Conservation (phyloP, 2,888 invertebrate genomes). For the Entomobrya proxima region DNA sequence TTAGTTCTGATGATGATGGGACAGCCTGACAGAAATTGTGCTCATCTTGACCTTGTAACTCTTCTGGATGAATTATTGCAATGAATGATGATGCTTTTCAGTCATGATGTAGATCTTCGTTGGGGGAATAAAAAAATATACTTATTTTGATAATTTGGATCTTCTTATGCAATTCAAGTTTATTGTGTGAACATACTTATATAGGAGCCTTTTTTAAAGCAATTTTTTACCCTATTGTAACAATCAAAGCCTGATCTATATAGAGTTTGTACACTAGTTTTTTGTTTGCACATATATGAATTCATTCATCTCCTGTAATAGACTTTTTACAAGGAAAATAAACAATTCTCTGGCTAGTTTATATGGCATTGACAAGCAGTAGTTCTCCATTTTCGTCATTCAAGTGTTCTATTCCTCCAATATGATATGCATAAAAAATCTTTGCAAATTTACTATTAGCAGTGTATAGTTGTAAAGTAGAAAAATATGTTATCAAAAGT, state of each 20-base stretch:
- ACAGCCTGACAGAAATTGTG: constrained; percentile 58
- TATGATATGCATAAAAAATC: constrained; percentile 13
- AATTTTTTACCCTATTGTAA: constrained; percentile 21
- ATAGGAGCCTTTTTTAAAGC: background rate
- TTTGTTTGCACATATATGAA: background rate
- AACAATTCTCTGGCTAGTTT: constrained; percentile 40
- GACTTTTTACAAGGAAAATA: constrained; percentile 42
- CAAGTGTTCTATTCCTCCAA: constrained; percentile 47
- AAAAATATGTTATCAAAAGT: constrained; percentile 29
- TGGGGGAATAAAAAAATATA: constrained; percentile 30
- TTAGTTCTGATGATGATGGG: constrained; percentile 55
- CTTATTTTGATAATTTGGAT: constrained; percentile 60
- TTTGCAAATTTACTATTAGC: background rate
- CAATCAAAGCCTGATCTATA: constrained; percentile 41
- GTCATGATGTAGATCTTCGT: constrained; percentile 46
- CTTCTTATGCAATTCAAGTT: constrained; percentile 55
- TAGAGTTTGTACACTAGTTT: constrained; percentile 21
- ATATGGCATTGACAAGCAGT: constrained; percentile 63
- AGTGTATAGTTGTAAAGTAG: background rate
- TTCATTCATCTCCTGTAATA: constrained; percentile 4
- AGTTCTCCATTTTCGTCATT: constrained; percentile 58
- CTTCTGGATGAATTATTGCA: constrained; percentile 66
- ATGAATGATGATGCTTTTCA: constrained; percentile 41
- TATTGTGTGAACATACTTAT: constrained; percentile 13
- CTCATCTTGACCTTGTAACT: constrained; percentile 68